These are phyloP conservation scores for Caenorhabditis sp. DNA, from an alignment of 2,888 invertebrate species.

Conservation along the genomic window DNA sequence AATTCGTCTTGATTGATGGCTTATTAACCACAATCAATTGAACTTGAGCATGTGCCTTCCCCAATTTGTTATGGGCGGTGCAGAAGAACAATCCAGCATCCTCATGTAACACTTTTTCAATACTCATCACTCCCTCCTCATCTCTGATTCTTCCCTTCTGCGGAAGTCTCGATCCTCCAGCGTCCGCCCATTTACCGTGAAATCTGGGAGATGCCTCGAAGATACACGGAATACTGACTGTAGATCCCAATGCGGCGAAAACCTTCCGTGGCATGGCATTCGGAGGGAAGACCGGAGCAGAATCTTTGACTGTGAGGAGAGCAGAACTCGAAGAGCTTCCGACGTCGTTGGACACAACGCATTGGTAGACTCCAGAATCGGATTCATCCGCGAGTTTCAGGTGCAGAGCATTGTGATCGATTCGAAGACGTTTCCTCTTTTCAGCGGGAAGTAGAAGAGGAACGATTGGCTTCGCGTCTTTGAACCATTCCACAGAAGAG, in stretches of 20 bases:
- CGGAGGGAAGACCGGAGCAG: constrained; percentile 77
- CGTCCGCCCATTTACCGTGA: constrained; percentile 75
- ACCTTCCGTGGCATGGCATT: constrained; percentile 78
- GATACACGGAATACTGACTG: constrained; percentile 77
- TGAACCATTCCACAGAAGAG: constrained; percentile 74
- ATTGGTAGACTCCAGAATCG: constrained; percentile 79
- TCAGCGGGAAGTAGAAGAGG: constrained; percentile 76
- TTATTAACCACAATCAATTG: constrained; percentile 75
- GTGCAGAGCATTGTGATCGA: constrained; percentile 73
- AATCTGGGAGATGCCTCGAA: constrained; percentile 78
- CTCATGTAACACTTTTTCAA: constrained; percentile 68
- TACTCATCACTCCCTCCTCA: constrained; percentile 68
- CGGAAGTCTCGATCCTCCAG: constrained; percentile 66
- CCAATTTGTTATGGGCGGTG: constrained; percentile 77
- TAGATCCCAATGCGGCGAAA: constrained; percentile 75
- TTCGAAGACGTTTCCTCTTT: constrained; percentile 73
- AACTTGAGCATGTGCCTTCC: constrained; percentile 77
- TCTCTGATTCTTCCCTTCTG: constrained; percentile 68
- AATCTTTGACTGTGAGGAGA: constrained; percentile 73
- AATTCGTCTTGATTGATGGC: constrained; percentile 59
- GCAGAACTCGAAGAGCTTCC: constrained; percentile 73
- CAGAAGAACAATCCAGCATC: constrained; percentile 81
- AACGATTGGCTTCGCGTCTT: constrained; percentile 73
- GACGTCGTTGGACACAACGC: constrained; percentile 71
- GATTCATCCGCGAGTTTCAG: constrained; percentile 66